Evolutionary conservation across 92 coral and sea anemone species (phyloP).

Genomic region (Phymanthus crucifer): DNA sequence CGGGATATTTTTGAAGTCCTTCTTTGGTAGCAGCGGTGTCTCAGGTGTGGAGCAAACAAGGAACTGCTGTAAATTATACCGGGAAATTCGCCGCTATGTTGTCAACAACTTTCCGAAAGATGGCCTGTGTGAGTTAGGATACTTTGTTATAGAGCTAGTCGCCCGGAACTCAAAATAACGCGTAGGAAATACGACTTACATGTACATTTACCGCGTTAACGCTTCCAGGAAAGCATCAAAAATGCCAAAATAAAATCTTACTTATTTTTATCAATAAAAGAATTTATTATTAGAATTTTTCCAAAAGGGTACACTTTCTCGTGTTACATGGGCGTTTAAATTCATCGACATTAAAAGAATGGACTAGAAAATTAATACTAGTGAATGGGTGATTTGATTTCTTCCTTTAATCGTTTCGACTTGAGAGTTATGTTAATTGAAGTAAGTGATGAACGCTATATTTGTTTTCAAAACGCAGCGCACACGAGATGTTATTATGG

Average conservation of each 20-base stretch:
- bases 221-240: background rate
- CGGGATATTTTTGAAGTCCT: conserved; percentile 3
- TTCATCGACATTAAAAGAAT: background rate
- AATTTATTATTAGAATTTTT: background rate
- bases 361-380: conserved; percentile 6
- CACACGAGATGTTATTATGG: conserved; percentile 1
- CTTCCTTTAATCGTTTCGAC: conserved; percentile 1
- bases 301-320: background rate
- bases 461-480: conserved; percentile 19
- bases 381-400: conserved; percentile 7
- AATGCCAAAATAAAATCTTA: background rate
- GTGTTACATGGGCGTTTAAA: background rate
- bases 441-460: conserved; percentile 24
- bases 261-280: no score
- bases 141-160: background rate
- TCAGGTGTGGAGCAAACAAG: background rate
- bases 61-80: conserved; percentile 1
- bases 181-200: conserved; percentile 21
- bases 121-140: conserved; percentile 1
- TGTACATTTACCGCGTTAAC: conserved; percentile 16
- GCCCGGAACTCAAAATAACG: conserved; percentile 20
- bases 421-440: conserved; percentile 23
- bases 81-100: background rate
- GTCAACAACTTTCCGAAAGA: conserved; percentile 27
- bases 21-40: background rate